Evolutionary conservation across 2,113 vertebrate genomes (phyloP), one percentile per base, ranked within the genome.

Genomic region (human (Homo sapiens)): DNA sequence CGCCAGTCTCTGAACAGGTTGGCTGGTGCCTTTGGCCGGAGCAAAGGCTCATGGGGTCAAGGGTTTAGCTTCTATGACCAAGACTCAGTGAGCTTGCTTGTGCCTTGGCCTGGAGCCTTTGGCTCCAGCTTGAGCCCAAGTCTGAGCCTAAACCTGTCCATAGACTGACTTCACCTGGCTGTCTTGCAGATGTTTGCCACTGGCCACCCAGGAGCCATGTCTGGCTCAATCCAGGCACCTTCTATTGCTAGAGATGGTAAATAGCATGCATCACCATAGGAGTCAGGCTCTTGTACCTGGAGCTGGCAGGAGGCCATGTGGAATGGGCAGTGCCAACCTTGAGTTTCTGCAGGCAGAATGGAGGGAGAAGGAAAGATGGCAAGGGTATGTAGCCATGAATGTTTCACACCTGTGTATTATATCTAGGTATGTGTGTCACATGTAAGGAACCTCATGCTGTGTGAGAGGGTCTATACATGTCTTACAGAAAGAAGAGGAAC

Each of bases 241-340:
- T 82, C n/a, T 75, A 10, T 52, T 40, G 52, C 86, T 72, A 27
- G 18, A 93, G 73, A 80, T 30, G 66, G 73, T 89, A 93, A 82
- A 83, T 35, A 43, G 83, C 14, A 57, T 38, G 81, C 45, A 55
- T 93, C 70, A 68, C 35, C 27, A 2, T 30, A 88, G 27, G 50
- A 78, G 79, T 23, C 86, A 70, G 68, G 18, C 43, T 73, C 64
- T 55, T 75, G 45, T 55, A 83, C 38, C 88, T 85, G 45, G 80
- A 88, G 64, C 73, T 83, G 68, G 64, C 61, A 92, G 64, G 94
- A 96, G 66, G 75, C 84, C 84, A 32, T 18, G 68, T 84, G 68
- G 80, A 66, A 48, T 8, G 30, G 89, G 50, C 45, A 96, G 59
- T 38, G 48, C 92, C 72, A 40, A 8, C 38, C 80, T 30, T 30